Percentiles rank a stretch among this genome's conserved stretches.
Conservation (phyloP, 2,888 invertebrate species). For the Dioctria linearis region DNA sequence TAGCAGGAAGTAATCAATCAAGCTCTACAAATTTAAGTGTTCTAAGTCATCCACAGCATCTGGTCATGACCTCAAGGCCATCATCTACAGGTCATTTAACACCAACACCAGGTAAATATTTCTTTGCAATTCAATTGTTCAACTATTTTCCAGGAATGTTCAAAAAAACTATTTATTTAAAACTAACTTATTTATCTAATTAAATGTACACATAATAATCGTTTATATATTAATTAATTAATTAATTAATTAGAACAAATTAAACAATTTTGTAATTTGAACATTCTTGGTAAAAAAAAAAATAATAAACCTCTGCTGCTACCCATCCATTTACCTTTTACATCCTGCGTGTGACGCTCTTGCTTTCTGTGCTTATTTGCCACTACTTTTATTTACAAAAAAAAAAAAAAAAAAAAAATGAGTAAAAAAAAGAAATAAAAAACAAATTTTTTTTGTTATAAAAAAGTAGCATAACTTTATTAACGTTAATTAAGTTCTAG, state of each 20-base stretch:
- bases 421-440: no score
- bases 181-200: no score
- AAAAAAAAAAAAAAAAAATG: background rate
- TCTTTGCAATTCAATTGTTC: background rate
- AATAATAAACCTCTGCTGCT: conserved; percentile 34
- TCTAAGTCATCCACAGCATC: conserved; percentile 73
- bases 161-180: background rate
- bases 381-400: conserved; percentile 49
- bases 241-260: no score
- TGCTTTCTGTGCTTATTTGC: conserved; percentile 52
- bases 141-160: conserved; percentile 11
- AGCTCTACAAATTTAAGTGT: conserved; percentile 67
- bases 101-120: conserved; percentile 73
- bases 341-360: conserved; percentile 44
- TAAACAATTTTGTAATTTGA: background rate
- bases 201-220: no score
- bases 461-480: conserved; percentile 53
- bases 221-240: no score
- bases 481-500: conserved; percentile 66
- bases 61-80: conserved; percentile 73
- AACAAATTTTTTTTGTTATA: conserved; percentile 4
- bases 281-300: conserved; percentile 1
- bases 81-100: conserved; percentile 76
- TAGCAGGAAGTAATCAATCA: conserved; percentile 67
- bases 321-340: conserved; percentile 27